These are phyloP conservation scores for Agriopis leucophaearia DNA, from an alignment of 2,888 invertebrate species.

Conservation along the genomic window DNA sequence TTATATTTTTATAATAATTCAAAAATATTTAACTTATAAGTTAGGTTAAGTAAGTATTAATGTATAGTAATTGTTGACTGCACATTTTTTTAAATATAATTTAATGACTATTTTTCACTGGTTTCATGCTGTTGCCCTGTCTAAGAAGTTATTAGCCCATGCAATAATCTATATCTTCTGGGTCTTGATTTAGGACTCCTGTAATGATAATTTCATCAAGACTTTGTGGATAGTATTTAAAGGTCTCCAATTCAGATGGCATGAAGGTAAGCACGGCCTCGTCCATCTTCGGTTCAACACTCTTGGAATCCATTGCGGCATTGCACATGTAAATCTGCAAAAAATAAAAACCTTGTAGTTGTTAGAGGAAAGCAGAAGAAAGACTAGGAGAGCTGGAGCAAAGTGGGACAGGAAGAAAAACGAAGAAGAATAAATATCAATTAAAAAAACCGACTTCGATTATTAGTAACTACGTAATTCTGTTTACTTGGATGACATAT, in stretches of 20 bases:
- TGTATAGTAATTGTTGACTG: constrained; percentile 1
- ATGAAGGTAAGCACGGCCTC: not conserved
- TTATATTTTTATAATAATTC: too few species aligned
- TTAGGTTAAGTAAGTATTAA: not conserved
- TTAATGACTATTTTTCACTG: not conserved
- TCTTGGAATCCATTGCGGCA: not conserved
- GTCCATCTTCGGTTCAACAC: not conserved
- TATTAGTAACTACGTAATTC: too few species aligned
- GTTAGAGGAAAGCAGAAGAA: not conserved
- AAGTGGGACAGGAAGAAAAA: not conserved
- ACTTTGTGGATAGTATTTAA: not conserved
- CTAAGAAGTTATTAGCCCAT: not conserved
- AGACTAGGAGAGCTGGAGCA: constrained; percentile 1
- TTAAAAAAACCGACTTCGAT: too few species aligned
- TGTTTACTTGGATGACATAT: too few species aligned
- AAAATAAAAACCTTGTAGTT: not conserved
- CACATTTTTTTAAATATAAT: not conserved
- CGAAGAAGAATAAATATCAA: not conserved
- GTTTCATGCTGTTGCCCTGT: not conserved
- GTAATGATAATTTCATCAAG: not conserved
- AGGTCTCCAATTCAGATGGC: not conserved
- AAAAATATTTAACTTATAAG: not conserved
- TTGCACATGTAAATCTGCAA: constrained; percentile 8
- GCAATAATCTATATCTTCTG: not conserved
- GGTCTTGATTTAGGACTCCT: not conserved